These are phyloP conservation scores for Strigamia crassipes DNA, from an alignment of 2,888 invertebrate genomes.

Conservation along the genomic window DNA sequence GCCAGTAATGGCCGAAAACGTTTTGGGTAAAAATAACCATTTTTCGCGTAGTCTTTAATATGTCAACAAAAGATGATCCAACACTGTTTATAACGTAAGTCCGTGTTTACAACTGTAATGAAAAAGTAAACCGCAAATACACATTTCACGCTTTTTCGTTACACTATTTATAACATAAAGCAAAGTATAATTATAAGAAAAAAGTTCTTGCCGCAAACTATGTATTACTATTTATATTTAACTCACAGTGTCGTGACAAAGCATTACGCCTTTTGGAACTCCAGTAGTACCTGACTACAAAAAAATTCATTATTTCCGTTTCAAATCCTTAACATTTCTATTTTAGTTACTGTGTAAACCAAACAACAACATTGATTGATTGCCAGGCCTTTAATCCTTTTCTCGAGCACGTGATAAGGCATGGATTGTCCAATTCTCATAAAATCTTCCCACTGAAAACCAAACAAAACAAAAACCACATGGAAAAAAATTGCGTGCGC, in stretches of 20 bases:
- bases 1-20: neutral
- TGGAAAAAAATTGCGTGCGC: neutral
- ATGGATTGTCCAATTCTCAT: constrained; percentile 74
- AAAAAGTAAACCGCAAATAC: too few species aligned
- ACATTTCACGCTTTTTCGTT: too few species aligned
- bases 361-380: constrained; percentile 84
- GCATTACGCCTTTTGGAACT: constrained; percentile 89
- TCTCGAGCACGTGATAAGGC: constrained; percentile 70
- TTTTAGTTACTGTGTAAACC: constrained; percentile 72
- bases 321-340: neutral
- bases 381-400: constrained; percentile 70
- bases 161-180: too few species aligned
- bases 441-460: constrained; percentile 76
- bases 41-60: too few species aligned
- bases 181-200: too few species aligned
- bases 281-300: constrained; percentile 84
- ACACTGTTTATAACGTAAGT: too few species aligned
- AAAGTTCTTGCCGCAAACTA: neutral
- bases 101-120: too few species aligned
- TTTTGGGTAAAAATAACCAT: neutral
- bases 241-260: constrained; percentile 79
- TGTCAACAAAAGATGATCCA: too few species aligned
- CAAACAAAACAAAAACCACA: neutral
- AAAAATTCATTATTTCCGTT: neutral
- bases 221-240: neutral